Percentiles rank a stretch among this genome's conserved stretches.
Evolutionary conservation across 2,888 invertebrate genomes (phyloP).

Genomic region (Agriopis marginaria): DNA sequence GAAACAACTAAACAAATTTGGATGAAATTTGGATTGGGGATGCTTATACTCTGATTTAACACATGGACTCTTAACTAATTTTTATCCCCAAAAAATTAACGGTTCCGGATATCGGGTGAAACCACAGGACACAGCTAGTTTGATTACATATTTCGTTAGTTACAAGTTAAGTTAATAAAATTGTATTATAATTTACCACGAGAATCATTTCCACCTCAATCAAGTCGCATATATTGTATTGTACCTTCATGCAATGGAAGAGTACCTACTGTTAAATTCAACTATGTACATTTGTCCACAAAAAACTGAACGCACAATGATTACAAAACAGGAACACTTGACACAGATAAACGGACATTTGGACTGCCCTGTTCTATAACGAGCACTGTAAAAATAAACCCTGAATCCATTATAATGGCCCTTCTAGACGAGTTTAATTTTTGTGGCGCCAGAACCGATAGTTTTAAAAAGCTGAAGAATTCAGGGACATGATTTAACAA

Average conservation of each 20-base stretch:
- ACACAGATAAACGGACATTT: conserved; percentile 43
- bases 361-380: conserved; percentile 50
- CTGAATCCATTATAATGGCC: conserved; percentile 34
- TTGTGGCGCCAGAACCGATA: conserved; percentile 10
- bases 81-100: no score
- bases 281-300: conserved; percentile 3
- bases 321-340: conserved; percentile 48
- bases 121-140: no score
- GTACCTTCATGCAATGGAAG: neutral
- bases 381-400: conserved; percentile 59
- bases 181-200: no score
- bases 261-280: neutral
- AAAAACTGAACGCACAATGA: conserved; percentile 37
- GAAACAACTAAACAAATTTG: no score
- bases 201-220: no score
- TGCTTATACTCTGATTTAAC: no score
- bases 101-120: no score
- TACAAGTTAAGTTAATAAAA: no score
- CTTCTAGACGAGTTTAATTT: conserved; percentile 29
- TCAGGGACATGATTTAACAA: neutral
- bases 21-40: no score
- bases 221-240: no score
- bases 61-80: no score
- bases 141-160: no score
- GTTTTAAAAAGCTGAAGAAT: neutral